Evolutionary conservation across 2,888 invertebrate genomes (phyloP).

Genomic region (Nemapogon koenigi): DNA sequence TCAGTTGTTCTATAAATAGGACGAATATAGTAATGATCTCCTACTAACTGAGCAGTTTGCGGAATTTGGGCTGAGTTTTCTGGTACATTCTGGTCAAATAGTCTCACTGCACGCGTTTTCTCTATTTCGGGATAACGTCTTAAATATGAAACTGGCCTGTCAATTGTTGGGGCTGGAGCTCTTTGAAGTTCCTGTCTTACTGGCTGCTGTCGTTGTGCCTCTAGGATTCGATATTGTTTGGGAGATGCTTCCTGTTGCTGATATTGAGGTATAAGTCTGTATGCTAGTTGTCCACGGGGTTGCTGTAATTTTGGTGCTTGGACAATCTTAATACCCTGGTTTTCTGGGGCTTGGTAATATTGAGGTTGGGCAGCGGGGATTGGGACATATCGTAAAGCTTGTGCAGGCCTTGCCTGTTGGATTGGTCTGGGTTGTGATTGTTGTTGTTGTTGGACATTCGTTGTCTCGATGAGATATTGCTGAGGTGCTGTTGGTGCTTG

Average conservation of each 20-base stretch:
- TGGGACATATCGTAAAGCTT: slow-evolving; percentile 10
- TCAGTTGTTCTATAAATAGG: slow-evolving; percentile 42
- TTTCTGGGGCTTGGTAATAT: slow-evolving; percentile 36
- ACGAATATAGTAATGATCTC: slow-evolving; percentile 46
- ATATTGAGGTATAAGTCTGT: slow-evolving; percentile 40
- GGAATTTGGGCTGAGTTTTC: slow-evolving; percentile 33
- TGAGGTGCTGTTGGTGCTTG: slow-evolving; percentile 45
- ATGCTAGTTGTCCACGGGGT: slow-evolving; percentile 27
- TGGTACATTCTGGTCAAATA: slow-evolving; percentile 33
- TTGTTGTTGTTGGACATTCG: slow-evolving; percentile 42
- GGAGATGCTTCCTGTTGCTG: slow-evolving; percentile 39
- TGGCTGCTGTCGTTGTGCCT: slow-evolving; percentile 34
- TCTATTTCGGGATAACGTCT: slow-evolving; percentile 48
- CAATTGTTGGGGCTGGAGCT: slow-evolving; percentile 30
- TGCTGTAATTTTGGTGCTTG: slow-evolving; percentile 48
- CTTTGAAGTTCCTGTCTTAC: slow-evolving; percentile 40
- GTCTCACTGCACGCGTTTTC: slow-evolving; percentile 40
- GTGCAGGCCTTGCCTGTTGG: slow-evolving; percentile 18
- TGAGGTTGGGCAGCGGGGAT: slow-evolving; percentile 4
- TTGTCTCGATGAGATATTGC: slow-evolving; percentile 57
- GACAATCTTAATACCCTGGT: slow-evolving; percentile 51
- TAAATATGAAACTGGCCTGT: slow-evolving; percentile 46
- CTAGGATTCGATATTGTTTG: slow-evolving; percentile 46
- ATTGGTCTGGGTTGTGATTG: slow-evolving; percentile 19
- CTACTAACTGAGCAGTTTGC: slow-evolving; percentile 25